These are phyloP conservation scores for Eubucco bourcierii DNA, from an alignment of 2,113 vertebrate species.

Conservation along the genomic window DNA sequence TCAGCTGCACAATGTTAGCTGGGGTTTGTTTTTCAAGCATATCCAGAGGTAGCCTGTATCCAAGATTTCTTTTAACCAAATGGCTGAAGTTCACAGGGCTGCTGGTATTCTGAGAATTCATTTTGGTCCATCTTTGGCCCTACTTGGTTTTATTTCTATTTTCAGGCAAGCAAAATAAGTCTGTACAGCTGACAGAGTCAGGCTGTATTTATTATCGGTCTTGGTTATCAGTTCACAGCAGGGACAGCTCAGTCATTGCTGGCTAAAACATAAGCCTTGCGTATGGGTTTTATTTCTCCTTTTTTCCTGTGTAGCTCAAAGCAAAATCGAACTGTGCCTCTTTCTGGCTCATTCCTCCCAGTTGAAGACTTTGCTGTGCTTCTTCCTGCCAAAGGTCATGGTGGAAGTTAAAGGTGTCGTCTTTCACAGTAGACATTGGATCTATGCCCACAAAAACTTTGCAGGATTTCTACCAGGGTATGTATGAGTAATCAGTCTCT, in stretches of 20 bases:
- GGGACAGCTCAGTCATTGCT: slow-evolving; percentile 35
- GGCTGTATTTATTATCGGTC: slow-evolving; percentile 66
- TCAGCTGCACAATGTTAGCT: not conserved
- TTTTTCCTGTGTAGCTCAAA: slow-evolving; percentile 6
- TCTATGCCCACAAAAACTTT: not conserved
- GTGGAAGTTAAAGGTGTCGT: not conserved
- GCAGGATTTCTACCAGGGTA: not conserved
- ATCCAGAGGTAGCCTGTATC: not conserved
- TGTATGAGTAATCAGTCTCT: not conserved
- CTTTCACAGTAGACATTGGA: not conserved
- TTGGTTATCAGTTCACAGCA: slow-evolving; percentile 62
- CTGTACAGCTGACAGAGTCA: slow-evolving; percentile 35
- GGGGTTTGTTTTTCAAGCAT: slow-evolving; percentile 7
- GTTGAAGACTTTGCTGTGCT: not conserved
- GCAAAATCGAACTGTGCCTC: slow-evolving; percentile 17
- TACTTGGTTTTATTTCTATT: slow-evolving; percentile 65
- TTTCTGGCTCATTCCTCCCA: not conserved
- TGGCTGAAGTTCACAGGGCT: not conserved
- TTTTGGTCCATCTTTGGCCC: slow-evolving; percentile 30
- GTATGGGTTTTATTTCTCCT: not conserved
- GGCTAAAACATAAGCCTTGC: slow-evolving; percentile 54
- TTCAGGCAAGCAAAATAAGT: slow-evolving; percentile 42
- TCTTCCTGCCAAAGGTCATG: not conserved
- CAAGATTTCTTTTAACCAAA: slow-evolving; percentile 42
- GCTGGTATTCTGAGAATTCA: not conserved